These are phyloP conservation scores for Spheniscus humboldti DNA, from an alignment of 2,797 vertebrate genomes.

Conservation along the genomic window DNA sequence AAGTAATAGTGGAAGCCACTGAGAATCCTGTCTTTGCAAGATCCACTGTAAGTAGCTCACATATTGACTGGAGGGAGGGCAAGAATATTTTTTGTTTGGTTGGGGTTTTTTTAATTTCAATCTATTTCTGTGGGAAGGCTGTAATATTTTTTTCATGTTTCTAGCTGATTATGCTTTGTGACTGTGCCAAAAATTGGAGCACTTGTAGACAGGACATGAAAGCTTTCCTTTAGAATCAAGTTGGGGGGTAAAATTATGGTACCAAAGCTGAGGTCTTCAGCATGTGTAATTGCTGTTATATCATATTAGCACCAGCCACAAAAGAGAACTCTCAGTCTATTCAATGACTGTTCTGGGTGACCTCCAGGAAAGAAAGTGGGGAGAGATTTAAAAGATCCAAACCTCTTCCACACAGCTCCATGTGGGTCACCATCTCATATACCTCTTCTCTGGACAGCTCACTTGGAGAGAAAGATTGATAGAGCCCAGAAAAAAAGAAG, in stretches of 20 bases:
- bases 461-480: background rate
- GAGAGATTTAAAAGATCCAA: background rate
- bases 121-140: background rate
- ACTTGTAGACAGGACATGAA: background rate
- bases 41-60: slow-evolving; percentile 65
- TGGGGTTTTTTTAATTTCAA: background rate
- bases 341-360: background rate
- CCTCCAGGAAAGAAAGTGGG: background rate
- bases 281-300: background rate
- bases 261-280: background rate
- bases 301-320: background rate
- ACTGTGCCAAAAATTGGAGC: background rate
- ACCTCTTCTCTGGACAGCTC: background rate
- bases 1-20: slow-evolving; percentile 72
- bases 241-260: background rate
- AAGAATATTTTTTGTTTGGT: background rate
- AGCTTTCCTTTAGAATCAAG: background rate
- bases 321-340: background rate
- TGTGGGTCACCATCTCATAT: background rate
- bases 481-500: background rate
- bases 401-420: background rate
- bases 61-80: background rate
- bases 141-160: slow-evolving; percentile 27
- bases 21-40: slow-evolving; percentile 79
- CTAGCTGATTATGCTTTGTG: slow-evolving; percentile 29